Conservation (phyloP, 2,888 invertebrate genomes). For the Callinectes sapidus region DNA sequence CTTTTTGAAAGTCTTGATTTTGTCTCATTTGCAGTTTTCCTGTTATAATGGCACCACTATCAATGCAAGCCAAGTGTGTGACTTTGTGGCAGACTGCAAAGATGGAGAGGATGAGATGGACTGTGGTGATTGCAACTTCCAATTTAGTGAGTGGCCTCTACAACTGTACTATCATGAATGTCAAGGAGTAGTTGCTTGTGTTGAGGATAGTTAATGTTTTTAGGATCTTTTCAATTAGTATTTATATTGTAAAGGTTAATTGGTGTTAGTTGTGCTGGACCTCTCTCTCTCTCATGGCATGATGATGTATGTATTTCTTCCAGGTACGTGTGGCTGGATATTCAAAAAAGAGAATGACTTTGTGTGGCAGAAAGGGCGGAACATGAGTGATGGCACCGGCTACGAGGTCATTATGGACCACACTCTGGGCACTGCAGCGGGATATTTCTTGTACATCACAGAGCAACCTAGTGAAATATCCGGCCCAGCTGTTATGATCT, state of each 20-base stretch:
- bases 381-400: conserved; percentile 42
- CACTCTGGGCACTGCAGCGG: conserved; percentile 11
- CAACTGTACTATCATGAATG: neutral
- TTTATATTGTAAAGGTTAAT: neutral
- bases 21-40: conserved; percentile 47
- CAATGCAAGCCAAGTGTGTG: conserved; percentile 44
- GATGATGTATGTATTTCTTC: neutral
- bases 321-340: conserved; percentile 66
- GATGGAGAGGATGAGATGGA: conserved; percentile 60
- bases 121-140: conserved; percentile 64
- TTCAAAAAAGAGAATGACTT: conserved; percentile 38
- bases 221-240: neutral
- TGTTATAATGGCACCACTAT: conserved; percentile 56
- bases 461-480: conserved; percentile 37
- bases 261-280: no score
- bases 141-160: conserved; percentile 50
- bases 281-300: neutral
- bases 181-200: neutral
- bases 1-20: neutral
- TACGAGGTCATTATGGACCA: conserved; percentile 28
- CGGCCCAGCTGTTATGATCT: conserved; percentile 56
- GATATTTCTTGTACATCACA: conserved; percentile 54
- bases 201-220: no score
- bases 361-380: conserved; percentile 52
- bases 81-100: conserved; percentile 61